These are phyloP conservation scores for Dinomys branickii DNA, from an alignment of 2,113 vertebrate genomes.

Conservation along the genomic window DNA sequence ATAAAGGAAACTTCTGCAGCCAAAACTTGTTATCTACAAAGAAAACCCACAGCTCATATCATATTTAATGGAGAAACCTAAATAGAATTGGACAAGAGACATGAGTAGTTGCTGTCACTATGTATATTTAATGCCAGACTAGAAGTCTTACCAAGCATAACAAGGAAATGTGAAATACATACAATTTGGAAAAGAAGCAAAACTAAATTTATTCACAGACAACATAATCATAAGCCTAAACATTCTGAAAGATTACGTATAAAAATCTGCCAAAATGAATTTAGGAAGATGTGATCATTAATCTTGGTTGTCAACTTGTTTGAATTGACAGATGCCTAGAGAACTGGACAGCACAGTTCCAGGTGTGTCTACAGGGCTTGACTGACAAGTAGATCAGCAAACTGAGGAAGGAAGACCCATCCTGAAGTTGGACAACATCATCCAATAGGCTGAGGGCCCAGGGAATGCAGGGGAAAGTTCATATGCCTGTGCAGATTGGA, in stretches of 20 bases:
- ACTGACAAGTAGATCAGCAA: background rate
- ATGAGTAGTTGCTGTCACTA: background rate
- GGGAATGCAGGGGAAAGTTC: background rate
- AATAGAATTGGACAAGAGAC: background rate
- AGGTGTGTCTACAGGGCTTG: background rate
- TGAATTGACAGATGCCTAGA: background rate
- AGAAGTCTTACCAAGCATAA: background rate
- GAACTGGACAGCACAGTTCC: background rate
- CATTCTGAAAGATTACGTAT: background rate
- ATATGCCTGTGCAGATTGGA: background rate
- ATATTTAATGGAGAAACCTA: background rate
- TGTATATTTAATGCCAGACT: background rate
- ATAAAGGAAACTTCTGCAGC: background rate
- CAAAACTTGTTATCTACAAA: background rate
- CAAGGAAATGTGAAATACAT: background rate
- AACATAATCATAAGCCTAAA: background rate
- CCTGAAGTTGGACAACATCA: background rate
- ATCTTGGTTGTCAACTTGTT: background rate
- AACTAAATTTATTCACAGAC: background rate
- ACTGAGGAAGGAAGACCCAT: background rate
- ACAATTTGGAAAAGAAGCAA: background rate
- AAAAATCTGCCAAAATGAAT: background rate
- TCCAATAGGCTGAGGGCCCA: background rate
- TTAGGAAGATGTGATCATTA: background rate
- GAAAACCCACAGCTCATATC: background rate